Evolutionary conservation across 2,797 vertebrate genomes (phyloP).

Genomic region (Buceros bicornis): DNA sequence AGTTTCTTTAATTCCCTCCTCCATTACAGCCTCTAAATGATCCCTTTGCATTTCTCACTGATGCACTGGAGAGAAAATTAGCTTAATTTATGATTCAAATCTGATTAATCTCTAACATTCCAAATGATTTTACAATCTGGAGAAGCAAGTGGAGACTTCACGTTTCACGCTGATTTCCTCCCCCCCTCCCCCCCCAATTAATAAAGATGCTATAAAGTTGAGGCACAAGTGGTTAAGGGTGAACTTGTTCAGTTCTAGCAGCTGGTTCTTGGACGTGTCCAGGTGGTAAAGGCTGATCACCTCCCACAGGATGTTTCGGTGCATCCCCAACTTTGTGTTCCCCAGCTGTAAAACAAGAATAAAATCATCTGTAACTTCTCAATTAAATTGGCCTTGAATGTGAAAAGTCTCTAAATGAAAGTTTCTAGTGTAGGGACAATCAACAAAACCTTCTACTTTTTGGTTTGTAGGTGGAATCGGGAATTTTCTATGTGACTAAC

Average conservation of each 20-base stretch:
- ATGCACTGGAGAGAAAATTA: neutral
- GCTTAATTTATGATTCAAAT: neutral
- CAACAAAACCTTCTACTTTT: neutral
- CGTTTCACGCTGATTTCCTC: constrained; percentile 18
- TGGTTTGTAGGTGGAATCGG: neutral
- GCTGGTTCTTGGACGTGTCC: constrained; percentile 62
- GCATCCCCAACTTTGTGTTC: constrained; percentile 51
- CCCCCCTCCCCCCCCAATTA: neutral
- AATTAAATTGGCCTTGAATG: neutral
- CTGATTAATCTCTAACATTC: neutral
- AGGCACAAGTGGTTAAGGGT: constrained; percentile 73
- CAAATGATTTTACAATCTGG: neutral
- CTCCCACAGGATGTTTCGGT: constrained; percentile 58
- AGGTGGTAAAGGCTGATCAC: constrained; percentile 67
- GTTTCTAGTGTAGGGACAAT: neutral
- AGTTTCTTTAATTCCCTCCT: neutral
- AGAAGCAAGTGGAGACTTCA: constrained; percentile 30
- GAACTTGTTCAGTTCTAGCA: constrained; percentile 60
- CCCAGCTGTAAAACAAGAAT: constrained; percentile 66
- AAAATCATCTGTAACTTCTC: neutral
- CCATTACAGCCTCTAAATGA: neutral
- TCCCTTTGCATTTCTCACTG: neutral
- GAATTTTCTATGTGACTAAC: neutral
- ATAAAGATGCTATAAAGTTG: constrained; percentile 62
- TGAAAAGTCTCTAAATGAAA: neutral